phyloP scores from a whole-genome alignment of 2,888 invertebrate species.

The Drosophila limbata region DNA sequence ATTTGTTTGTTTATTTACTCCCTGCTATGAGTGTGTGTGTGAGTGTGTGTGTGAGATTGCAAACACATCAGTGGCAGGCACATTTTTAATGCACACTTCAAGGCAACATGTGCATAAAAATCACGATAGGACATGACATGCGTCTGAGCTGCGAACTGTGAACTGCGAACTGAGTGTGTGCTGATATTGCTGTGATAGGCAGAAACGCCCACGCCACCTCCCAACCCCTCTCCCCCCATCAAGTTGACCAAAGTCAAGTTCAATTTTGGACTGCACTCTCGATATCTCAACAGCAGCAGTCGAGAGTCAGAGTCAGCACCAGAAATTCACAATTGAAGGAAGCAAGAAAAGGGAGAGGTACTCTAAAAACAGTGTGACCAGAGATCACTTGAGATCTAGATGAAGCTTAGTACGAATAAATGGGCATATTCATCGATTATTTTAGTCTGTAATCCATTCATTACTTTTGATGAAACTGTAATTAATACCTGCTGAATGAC shows the following conservation, averaged over 20 bases:
- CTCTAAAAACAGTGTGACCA: neutral
- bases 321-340: neutral
- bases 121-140: constrained; percentile 68
- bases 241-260: constrained; percentile 67
- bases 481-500: too few species aligned
- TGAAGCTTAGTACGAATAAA: too few species aligned
- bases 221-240: neutral
- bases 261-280: constrained; percentile 58
- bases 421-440: too few species aligned
- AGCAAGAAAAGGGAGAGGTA: neutral
- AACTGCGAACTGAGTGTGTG: constrained; percentile 3
- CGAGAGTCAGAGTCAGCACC: neutral
- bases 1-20: constrained; percentile 71
- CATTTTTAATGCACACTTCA: constrained; percentile 75
- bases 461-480: too few species aligned
- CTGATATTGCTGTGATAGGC: constrained; percentile 35
- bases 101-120: constrained; percentile 68
- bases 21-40: constrained; percentile 19
- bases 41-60: constrained; percentile 44
- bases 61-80: constrained; percentile 68
- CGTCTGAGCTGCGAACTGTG: constrained; percentile 10
- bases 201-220: constrained; percentile 11
- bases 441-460: too few species aligned
- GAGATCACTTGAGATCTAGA: too few species aligned
- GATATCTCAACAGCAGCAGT: constrained; percentile 50